phyloP scores from a whole-genome alignment of 1,140 invertebrate species.

The Achroia grisella region DNA sequence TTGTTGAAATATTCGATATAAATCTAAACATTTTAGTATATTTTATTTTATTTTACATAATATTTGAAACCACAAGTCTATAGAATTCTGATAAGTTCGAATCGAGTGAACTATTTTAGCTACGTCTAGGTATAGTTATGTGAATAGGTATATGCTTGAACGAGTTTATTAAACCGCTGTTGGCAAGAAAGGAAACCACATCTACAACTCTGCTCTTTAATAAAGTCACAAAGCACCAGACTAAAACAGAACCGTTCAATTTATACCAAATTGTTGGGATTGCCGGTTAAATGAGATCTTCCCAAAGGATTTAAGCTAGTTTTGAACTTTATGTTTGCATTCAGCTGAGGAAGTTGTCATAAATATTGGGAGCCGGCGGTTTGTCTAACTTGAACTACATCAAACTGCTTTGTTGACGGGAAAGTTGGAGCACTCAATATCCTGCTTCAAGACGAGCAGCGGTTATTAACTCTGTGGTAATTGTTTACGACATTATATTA shows the following conservation, averaged over 20 bases:
- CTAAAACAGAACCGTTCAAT: conserved; percentile 26
- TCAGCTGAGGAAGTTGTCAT: conserved; percentile 37
- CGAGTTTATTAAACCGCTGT: conserved; percentile 1
- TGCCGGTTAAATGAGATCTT: conserved; percentile 29
- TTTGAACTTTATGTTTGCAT: conserved; percentile 44
- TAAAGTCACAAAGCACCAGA: conserved; percentile 14
- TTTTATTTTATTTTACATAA: neutral
- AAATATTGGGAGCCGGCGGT: conserved; percentile 35
- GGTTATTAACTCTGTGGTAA: conserved; percentile 23
- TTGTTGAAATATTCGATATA: too few species aligned
- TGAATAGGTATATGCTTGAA: neutral
- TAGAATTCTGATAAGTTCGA: neutral
- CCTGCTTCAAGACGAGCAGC: conserved; percentile 20
- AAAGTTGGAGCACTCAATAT: conserved; percentile 35
- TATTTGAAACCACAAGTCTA: neutral
- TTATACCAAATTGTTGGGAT: conserved; percentile 31
- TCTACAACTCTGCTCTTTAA: conserved; percentile 1
- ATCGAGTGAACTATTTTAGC: too few species aligned
- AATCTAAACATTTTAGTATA: neutral
- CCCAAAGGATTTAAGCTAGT: conserved; percentile 37
- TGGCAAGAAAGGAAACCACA: conserved; percentile 5
- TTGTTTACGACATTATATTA: conserved; percentile 17
- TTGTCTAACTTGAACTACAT: conserved; percentile 42
- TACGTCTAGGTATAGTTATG: too few species aligned
- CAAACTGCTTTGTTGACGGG: conserved; percentile 42